Base-by-base conservation (phyloP, 2,797 vertebrate species). In the Aldrovandia affinis region DNA sequence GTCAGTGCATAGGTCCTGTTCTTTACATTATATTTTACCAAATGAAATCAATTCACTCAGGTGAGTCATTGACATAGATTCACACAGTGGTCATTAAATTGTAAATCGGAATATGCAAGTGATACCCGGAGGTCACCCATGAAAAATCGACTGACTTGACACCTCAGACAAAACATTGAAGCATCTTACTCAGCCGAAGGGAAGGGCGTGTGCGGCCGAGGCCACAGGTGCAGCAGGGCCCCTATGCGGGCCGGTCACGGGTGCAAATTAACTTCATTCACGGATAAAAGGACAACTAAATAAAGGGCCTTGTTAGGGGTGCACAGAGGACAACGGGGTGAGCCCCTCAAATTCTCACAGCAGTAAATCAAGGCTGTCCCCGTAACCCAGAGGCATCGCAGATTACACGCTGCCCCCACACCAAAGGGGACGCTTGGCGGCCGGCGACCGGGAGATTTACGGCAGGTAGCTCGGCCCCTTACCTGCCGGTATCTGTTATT, bases 401-500 rank as follows among this genome's bases (percentile, higher is more conserved):
- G 85, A 89, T 89, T 79, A 87, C 86, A 89, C 68, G 78, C 82
- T 61, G 18, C 87, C 80, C 86, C 86, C 73, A 83, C 85, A 82
- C 78, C 86, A 86, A 83, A 86, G 86, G 77, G 88, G 86, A 88
- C 81, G 52, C 78, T 83, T 78, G 30, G 63, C 2, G 59, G 81
- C 85, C 73, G 83, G 83, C 30, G 36, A 15, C 59, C 33, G 83
- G 33, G 85, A 90, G 90, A 92, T 93, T 92, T 90, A 93, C 86
- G 77, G 89, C 86, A 89, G 91, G 88, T 89, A 89, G 79, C 84
- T 89, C 77, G 83, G 85, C 77, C 83, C 82, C 82, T 89, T 86
- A 91, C 89, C 88, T 91, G 88, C 89, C 91, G 93, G 92, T 80
- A 85, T 91, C 85, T 92, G 89, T 91, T 92, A 92, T 92, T 91